Evolutionary conservation across 2,888 invertebrate species (phyloP), one percentile per base, ranked within the genome.

Genomic region (Campopleginae sp.): DNA sequence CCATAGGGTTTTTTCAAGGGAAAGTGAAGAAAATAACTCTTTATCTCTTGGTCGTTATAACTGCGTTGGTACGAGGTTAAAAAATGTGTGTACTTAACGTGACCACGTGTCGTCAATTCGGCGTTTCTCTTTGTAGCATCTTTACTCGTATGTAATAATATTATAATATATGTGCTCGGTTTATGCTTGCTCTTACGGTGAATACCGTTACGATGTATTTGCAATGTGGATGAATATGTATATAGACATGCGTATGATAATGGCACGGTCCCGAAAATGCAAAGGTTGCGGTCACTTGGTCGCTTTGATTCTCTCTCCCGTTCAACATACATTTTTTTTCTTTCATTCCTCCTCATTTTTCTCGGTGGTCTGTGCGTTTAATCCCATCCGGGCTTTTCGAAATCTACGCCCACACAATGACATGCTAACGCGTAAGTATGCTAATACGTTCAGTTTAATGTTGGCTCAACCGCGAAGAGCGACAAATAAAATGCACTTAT

Each of bases 371-470:
- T 51, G 38, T 38, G 31, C 42, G 72, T 58, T 58, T 14, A 38
- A 72, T 74, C 74, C 46, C 78, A 54, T 44, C 66, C 72, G 66
- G 72, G 77, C 82, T 82, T 82, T 48, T 46, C 77, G 68, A 79
- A 79, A 70, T 74, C 48, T 42, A 46, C 75, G 68, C 78, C 82
- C 82, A 78, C 82, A 54, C 71, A 44, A 82, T 51, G 46, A 68
- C 54, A 44, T 14, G 48, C 61, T 54, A 54, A 54, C 68, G 51
- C 63, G 48, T 44, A 68, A 38, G 44, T 78, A 72, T 78, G 68
- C 42, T 78, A 78, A 83, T 83, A 79, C 78, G 61, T 42, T 61
- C 61, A 68, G 65, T 72, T 83, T 75, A 83, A 79, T 83, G 79
- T 79, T 72, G 70, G 74, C 79, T 79, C 70, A 75, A 63, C 27